Evolutionary conservation across 2,888 invertebrate species (phyloP).

Genomic region (Diadegma fenestrale): DNA sequence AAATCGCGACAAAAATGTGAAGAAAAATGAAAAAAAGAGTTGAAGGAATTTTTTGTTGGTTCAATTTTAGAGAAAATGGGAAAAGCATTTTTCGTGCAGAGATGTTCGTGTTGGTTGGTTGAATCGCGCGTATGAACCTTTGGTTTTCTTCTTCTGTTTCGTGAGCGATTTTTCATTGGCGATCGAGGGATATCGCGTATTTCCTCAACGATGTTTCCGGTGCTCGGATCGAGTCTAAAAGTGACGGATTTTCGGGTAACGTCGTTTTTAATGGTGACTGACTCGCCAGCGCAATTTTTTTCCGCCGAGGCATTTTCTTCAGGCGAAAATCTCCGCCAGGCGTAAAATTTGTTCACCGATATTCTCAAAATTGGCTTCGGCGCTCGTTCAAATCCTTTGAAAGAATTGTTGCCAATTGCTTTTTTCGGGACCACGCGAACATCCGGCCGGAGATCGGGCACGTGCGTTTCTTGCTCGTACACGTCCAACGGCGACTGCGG

Average conservation of each 20-base stretch:
- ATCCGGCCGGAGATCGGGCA: slow-evolving; percentile 37
- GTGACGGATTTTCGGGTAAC: slow-evolving; percentile 64
- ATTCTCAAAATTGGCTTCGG: slow-evolving; percentile 71
- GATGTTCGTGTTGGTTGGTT: slow-evolving; percentile 27
- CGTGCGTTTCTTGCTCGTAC: not conserved
- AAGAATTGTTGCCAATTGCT: not conserved
- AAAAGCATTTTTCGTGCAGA: slow-evolving; percentile 1
- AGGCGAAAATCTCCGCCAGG: slow-evolving; percentile 17
- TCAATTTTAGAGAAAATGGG: slow-evolving; percentile 4
- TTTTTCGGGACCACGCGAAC: slow-evolving; percentile 34
- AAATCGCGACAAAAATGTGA: too few species aligned
- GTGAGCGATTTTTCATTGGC: not conserved
- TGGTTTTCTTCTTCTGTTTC: slow-evolving; percentile 48
- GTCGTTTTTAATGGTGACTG: slow-evolving; percentile 67
- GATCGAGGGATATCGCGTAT: slow-evolving; percentile 52
- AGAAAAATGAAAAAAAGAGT: too few species aligned
- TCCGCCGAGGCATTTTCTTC: slow-evolving; percentile 15
- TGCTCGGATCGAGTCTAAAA: slow-evolving; percentile 71
- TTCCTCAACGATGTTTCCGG: slow-evolving; percentile 71
- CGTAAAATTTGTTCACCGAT: slow-evolving; percentile 74
- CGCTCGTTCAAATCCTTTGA: not conserved
- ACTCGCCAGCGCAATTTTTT: slow-evolving; percentile 51
- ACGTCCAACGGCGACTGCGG: too few species aligned
- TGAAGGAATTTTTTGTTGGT: too few species aligned
- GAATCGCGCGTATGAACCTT: slow-evolving; percentile 53